Evolutionary conservation across 92 coral and sea anemone species (phyloP).

Genomic region (Paragorgia papillata): DNA sequence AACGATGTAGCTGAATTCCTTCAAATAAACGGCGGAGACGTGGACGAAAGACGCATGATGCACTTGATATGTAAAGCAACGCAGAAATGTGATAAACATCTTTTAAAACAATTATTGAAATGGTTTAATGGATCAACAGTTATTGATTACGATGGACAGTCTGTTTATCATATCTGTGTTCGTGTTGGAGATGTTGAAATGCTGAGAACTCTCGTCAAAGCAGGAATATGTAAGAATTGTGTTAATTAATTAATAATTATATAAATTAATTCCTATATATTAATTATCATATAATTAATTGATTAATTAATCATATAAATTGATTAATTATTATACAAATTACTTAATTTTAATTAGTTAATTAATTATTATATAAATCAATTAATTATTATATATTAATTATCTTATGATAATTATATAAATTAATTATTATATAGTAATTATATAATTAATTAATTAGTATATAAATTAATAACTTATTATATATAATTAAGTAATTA

Average conservation of each 20-base stretch:
- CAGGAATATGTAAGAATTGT: constrained; percentile 91
- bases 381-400: too few species aligned
- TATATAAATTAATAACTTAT: too few species aligned
- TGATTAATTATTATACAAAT: too few species aligned
- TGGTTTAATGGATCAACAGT: constrained; percentile 88
- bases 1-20: constrained; percentile 85
- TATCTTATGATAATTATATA: too few species aligned
- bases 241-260: not conserved
- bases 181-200: constrained; percentile 68
- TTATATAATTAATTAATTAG: too few species aligned
- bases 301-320: too few species aligned
- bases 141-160: constrained; percentile 83
- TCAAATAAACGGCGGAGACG: constrained; percentile 81
- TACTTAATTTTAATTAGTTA: too few species aligned
- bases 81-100: constrained; percentile 68
- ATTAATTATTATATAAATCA: too few species aligned
- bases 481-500: too few species aligned
- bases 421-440: too few species aligned
- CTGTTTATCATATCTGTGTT: constrained; percentile 81
- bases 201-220: constrained; percentile 67
- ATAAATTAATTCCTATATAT: not conserved
- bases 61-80: constrained; percentile 71
- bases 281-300: too few species aligned
- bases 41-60: constrained; percentile 72
- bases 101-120: constrained; percentile 73